Conservation (phyloP, 2,888 invertebrate genomes). For the Drepanosiphum platanoidis region DNA sequence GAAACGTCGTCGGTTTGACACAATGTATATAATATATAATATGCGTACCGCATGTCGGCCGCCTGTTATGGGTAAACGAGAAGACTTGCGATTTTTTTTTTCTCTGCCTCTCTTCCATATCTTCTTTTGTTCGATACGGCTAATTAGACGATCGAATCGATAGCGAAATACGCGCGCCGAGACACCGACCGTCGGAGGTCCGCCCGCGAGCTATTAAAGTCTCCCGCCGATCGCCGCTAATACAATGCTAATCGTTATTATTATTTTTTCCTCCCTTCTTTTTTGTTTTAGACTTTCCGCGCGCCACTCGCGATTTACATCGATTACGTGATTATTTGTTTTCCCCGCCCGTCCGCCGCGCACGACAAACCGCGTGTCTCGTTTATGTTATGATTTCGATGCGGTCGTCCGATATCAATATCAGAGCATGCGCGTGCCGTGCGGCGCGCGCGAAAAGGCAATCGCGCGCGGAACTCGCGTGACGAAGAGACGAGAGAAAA, state of each 20-base stretch:
- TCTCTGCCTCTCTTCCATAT: too few relatives aligned
- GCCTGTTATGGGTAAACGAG: neutral
- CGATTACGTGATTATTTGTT: neutral
- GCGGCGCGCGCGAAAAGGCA: neutral
- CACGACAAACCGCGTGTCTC: neutral
- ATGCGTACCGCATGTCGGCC: neutral
- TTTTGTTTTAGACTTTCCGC: neutral
- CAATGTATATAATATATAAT: too few relatives aligned
- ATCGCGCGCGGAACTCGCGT: neutral
- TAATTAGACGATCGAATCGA: neutral
- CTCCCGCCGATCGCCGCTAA: neutral
- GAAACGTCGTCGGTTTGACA: too few relatives aligned
- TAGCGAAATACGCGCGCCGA: slow-evolving; percentile 2
- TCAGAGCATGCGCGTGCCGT: neutral
- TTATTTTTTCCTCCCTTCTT: neutral
- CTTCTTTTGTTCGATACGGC: neutral
- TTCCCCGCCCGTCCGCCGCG: too few relatives aligned
- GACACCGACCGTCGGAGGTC: slow-evolving; percentile 7
- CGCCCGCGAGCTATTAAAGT: slow-evolving; percentile 1
- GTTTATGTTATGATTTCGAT: neutral
- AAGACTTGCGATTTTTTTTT: slow-evolving; percentile 13
- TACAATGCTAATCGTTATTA: neutral
- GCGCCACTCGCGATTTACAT: slow-evolving; percentile 3
- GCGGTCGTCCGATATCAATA: slow-evolving; percentile 18
- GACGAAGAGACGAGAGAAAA: neutral